Percentiles rank a stretch among this genome's conserved stretches.
These are phyloP conservation scores for Acleris cristana DNA, from an alignment of 2,888 invertebrate species.

Conservation along the genomic window DNA sequence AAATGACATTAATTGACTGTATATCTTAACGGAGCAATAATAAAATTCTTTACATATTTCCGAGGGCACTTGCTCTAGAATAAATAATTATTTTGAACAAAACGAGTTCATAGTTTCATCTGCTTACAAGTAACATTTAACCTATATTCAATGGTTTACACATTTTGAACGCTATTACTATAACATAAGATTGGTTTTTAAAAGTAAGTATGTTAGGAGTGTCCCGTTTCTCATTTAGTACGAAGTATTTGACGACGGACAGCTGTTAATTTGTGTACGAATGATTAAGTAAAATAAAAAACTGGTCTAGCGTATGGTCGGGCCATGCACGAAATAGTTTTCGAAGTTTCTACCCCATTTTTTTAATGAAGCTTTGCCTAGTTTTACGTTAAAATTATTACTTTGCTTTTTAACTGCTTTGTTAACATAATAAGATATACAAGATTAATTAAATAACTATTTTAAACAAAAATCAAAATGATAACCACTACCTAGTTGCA, in stretches of 20 bases:
- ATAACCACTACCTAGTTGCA: too few species aligned
- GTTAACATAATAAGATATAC: too few species aligned
- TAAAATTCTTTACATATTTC: conserved; percentile 24
- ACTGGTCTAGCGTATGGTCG: too few species aligned
- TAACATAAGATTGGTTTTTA: neutral
- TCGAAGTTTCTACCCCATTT: too few species aligned
- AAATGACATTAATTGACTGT: neutral
- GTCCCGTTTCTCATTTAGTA: conserved; percentile 5
- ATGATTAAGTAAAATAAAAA: neutral
- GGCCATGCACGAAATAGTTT: too few species aligned
- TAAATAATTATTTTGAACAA: conserved; percentile 2
- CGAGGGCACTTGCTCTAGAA: conserved; percentile 17
- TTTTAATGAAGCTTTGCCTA: too few species aligned
- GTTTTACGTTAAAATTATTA: too few species aligned
- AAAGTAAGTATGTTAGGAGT: neutral
- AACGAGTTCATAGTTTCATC: conserved; percentile 29
- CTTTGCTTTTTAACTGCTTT: too few species aligned
- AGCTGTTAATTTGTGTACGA: conserved; percentile 14
- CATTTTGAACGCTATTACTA: neutral
- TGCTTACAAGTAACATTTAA: conserved; percentile 35
- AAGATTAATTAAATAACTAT: too few species aligned
- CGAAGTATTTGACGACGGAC: conserved; percentile 8
- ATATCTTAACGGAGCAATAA: conserved; percentile 8
- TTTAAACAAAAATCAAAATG: too few species aligned
- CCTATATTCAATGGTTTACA: neutral